Conservation (phyloP, 2,113 vertebrate genomes). For the Dipodomys ordii region DNA sequence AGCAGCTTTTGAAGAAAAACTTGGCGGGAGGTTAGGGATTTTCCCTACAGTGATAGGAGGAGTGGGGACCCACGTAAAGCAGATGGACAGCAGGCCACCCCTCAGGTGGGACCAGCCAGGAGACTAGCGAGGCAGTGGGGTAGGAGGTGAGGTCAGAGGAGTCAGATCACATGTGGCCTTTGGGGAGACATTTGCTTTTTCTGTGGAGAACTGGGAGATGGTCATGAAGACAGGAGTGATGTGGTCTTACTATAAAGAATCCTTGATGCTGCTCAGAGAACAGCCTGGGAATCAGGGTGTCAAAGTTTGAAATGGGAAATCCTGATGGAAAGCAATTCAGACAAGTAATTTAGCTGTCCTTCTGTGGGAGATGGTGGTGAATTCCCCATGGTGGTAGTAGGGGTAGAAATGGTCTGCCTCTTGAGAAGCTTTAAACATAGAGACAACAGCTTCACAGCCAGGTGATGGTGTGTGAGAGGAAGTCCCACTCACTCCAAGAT, state of each 20-base stretch:
- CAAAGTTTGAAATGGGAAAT: background rate
- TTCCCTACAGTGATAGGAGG: background rate
- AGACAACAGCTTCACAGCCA: background rate
- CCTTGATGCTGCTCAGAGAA: background rate
- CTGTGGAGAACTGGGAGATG: background rate
- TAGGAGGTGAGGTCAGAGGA: background rate
- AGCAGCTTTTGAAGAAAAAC: background rate
- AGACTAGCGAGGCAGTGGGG: background rate
- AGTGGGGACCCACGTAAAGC: background rate
- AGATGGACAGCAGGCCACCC: background rate
- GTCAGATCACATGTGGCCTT: background rate
- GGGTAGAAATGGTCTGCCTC: background rate
- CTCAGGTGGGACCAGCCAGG: background rate
- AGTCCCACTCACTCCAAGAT: background rate
- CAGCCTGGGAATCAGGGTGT: fast-evolving
- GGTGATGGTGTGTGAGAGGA: background rate
- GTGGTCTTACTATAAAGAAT: background rate
- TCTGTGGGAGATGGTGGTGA: background rate
- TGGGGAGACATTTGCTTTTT: background rate
- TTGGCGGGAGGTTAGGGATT: background rate
- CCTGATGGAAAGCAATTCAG: background rate
- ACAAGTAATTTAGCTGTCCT: background rate
- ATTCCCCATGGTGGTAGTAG: background rate
- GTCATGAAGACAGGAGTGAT: background rate
- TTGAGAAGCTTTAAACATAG: background rate